Base-by-base conservation (phyloP, 2,888 invertebrate genomes). In the Drosophila melanosoma region DNA sequence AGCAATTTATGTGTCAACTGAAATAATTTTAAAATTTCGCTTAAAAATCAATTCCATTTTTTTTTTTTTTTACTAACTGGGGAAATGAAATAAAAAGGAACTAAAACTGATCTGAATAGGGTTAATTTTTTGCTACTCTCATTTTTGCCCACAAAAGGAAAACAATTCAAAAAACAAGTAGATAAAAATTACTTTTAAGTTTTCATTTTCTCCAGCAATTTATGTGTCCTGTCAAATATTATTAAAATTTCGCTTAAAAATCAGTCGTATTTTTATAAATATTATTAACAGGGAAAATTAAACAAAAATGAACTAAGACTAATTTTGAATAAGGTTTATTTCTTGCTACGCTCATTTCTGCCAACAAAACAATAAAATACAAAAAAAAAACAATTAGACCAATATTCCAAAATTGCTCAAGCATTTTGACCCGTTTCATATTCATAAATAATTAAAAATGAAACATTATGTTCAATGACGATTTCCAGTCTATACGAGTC, bases 401-500 rank as follows among this genome's bases (percentile, higher is more conserved):
- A 15, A 15, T n/a, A 35, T 26, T 35, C 17, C 4, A 20, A 48
- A 36, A 58, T 48, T 29, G 5, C 33, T 45, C 63, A 61, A 58
- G 42, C n/a, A 26, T 3, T 10, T 15, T 33, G 36, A 26, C 35
- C 42, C 26, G 12, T 23, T 75, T 49, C 3, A 7, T 20, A 35
- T 48, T 35, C 29, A 51, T 23, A 45, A 69, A 15, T 42, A 49
- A 61, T 64, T 53, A 42, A 32, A 10, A 59, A 11, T 36, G 8
- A 17, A 33, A 29, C 26, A 59, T 56, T 40, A 64, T 64, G 33
- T 56, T 57, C 38, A 42, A 45, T 35, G 60, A 65, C 65, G 61
- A 53, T 40, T 57, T 52, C 40, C 59, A 60, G 10, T 48, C 60
- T 38, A 69, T 69, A 53, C 53, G 69, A 53, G 15, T 12, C 69